Conservation (phyloP, 2,888 invertebrate species). For the Ennomos erosarius region DNA sequence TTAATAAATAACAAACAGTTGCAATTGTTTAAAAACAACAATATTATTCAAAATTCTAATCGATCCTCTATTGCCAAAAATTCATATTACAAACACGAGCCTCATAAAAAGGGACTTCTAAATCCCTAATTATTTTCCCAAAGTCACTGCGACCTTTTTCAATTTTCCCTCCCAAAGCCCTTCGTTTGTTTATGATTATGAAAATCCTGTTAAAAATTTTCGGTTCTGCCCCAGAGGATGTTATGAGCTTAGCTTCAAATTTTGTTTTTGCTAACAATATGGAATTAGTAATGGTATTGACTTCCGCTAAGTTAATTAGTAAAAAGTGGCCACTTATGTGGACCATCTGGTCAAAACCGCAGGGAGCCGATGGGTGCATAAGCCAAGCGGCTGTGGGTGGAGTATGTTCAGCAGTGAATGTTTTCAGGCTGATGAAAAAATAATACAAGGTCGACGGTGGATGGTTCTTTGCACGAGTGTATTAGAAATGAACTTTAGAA, state of each 20-base stretch:
- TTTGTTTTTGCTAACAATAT: constrained; percentile 13
- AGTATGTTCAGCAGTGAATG: too few relatives aligned
- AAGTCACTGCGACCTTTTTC: constrained; percentile 51
- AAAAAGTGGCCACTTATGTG: too few relatives aligned
- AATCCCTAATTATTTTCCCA: constrained; percentile 45
- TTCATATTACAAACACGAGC: constrained; percentile 27
- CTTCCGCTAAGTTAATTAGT: not conserved
- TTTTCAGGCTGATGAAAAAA: too few relatives aligned
- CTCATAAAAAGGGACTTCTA: constrained; percentile 32
- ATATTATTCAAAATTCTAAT: not conserved
- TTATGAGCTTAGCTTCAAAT: constrained; percentile 13
- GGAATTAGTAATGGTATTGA: constrained; percentile 2
- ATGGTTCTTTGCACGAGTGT: too few relatives aligned
- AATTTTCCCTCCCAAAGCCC: constrained; percentile 47
- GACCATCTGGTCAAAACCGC: too few relatives aligned
- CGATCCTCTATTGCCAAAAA: constrained; percentile 15
- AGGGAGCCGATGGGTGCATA: too few relatives aligned
- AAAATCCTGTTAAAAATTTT: constrained; percentile 44
- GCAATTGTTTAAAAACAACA: not conserved
- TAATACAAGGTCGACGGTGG: too few relatives aligned
- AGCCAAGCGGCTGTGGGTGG: too few relatives aligned
- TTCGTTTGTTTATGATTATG: constrained; percentile 50
- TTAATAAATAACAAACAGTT: too few relatives aligned
- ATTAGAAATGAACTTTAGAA: too few relatives aligned
- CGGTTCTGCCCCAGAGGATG: constrained; percentile 23